Percentiles rank a stretch among this genome's conserved stretches.
phyloP scores from a whole-genome alignment of 2,797 vertebrate genomes.

The Arrhamphus sclerolepis region DNA sequence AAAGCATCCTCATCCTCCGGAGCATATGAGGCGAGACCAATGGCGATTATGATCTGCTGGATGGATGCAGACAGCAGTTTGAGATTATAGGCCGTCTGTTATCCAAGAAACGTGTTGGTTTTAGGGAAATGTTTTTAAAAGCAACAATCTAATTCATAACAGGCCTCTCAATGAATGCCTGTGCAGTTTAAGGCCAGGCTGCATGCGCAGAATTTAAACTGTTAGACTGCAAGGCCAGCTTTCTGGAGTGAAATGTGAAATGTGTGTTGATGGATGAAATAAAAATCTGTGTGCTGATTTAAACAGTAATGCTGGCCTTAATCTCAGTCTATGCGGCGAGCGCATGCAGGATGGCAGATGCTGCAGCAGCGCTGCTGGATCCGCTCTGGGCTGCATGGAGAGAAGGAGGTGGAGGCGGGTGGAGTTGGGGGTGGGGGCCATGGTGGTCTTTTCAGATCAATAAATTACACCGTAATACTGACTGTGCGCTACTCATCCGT shows the following conservation, averaged over 20 bases:
- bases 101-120: not conserved
- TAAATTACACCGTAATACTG: slow-evolving; percentile 39
- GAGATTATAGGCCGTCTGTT: not conserved
- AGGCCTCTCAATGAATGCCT: slow-evolving; percentile 21
- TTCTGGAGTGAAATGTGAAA: not conserved
- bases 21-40: slow-evolving; percentile 12
- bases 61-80: no score
- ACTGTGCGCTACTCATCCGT: slow-evolving; percentile 1
- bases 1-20: slow-evolving; percentile 50
- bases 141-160: slow-evolving; percentile 13
- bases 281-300: not conserved
- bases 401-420: not conserved
- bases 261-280: no score
- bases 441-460: slow-evolving; percentile 35
- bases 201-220: slow-evolving; percentile 50
- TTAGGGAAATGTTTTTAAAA: not conserved
- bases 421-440: not conserved
- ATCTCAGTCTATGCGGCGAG: slow-evolving; percentile 22
- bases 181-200: slow-evolving; percentile 56
- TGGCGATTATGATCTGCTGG: not conserved
- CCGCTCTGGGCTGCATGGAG: slow-evolving; percentile 33
- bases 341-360: slow-evolving; percentile 56
- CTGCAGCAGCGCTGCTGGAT: slow-evolving; percentile 65
- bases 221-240: not conserved
- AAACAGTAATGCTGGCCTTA: not conserved